These are phyloP conservation scores for Drosophila obscura DNA, from an alignment of 1,140 invertebrate genomes.

Conservation along the genomic window DNA sequence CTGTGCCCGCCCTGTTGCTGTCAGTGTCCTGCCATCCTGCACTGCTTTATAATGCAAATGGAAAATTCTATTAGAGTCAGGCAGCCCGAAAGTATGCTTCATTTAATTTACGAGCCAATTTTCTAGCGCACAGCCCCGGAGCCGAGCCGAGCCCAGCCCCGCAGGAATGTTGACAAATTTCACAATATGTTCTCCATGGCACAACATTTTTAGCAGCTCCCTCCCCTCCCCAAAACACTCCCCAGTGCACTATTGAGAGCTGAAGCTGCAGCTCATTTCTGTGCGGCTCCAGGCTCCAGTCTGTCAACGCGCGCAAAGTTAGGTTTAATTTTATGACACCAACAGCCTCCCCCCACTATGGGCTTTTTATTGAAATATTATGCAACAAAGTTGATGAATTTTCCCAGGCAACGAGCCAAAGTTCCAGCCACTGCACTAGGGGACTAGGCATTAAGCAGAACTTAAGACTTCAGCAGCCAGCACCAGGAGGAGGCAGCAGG, in stretches of 20 bases:
- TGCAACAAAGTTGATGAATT: constrained; percentile 83
- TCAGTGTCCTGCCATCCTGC: constrained; percentile 16
- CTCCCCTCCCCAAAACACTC: constrained; percentile 48
- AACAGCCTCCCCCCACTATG: constrained; percentile 28
- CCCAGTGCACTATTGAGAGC: constrained; percentile 72
- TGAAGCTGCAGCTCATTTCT: constrained; percentile 35
- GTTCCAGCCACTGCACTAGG: constrained; percentile 57
- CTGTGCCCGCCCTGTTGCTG: constrained; percentile 6
- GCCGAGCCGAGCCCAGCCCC: background rate
- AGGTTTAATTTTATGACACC: constrained; percentile 78
- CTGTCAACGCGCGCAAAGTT: constrained; percentile 57
- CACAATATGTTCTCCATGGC: constrained; percentile 64
- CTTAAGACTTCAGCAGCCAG: constrained; percentile 31
- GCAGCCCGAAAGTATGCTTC: constrained; percentile 40
- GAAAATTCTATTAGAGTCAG: constrained; percentile 65
- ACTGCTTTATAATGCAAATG: constrained; percentile 62
- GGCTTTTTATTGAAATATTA: constrained; percentile 81
- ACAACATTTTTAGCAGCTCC: constrained; percentile 17
- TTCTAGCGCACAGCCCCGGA: constrained; percentile 23
- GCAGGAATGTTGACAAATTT: constrained; percentile 50
- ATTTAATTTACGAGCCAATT: constrained; percentile 73
- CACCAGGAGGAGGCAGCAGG: constrained; percentile 2
- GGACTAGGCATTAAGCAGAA: constrained; percentile 74
- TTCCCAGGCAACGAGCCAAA: constrained; percentile 59
- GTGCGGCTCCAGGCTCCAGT: constrained; percentile 3